Evolutionary conservation across 2,797 vertebrate genomes (phyloP).

Genomic region (Sarcophilus harrisii): DNA sequence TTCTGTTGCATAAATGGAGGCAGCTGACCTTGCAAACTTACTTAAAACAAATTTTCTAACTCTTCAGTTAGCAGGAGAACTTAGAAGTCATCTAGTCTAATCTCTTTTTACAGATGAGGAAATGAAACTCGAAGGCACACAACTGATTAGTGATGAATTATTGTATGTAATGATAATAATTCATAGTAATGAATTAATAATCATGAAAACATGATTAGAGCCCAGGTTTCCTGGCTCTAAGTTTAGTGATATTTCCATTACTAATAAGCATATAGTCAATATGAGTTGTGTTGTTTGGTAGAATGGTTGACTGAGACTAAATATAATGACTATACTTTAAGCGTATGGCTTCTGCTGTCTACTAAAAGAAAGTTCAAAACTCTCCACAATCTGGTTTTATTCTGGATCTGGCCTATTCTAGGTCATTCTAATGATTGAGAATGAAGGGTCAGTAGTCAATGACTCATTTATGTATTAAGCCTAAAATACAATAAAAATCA

Average conservation of each 20-base stretch:
- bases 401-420: background rate
- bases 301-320: conserved; percentile 18
- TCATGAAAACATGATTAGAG: background rate
- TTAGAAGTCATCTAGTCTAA: background rate
- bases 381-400: background rate
- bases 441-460: background rate
- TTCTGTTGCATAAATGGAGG: background rate
- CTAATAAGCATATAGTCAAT: background rate
- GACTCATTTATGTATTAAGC: background rate
- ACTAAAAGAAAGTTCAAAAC: background rate
- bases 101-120: background rate
- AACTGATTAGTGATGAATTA: background rate
- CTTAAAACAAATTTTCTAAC: background rate
- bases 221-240: background rate
- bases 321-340: background rate
- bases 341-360: background rate
- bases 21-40: background rate
- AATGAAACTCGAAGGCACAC: background rate
- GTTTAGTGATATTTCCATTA: background rate
- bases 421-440: background rate
- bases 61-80: background rate
- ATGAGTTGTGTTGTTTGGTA: background rate
- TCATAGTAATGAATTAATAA: too few relatives aligned
- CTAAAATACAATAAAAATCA: background rate
- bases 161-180: too few relatives aligned